Base-by-base conservation (phyloP, 1,140 invertebrate genomes). In the Zaprionus africanus region DNA sequence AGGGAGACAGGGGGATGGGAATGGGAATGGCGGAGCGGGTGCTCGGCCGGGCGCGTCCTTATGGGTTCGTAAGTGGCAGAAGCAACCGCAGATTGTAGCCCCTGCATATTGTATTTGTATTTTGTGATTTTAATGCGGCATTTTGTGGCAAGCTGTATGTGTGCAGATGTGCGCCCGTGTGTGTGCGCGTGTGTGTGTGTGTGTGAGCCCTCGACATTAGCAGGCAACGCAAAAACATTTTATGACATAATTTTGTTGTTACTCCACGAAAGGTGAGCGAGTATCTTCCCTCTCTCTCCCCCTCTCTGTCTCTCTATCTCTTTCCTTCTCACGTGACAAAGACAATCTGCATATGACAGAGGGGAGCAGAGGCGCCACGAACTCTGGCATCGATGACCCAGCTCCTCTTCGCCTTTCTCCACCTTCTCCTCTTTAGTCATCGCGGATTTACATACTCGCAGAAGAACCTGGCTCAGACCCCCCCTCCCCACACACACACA, bases 81-180 rank as follows among this genome's bases (percentile, higher is more conserved):
- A 28, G 34, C 46, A 57, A 57, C 81, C 74, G 76, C 71, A 74
- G 71, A 68, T 46, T 76, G 62, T 76, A 54, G 76, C 73, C 61
- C 54, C 79, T 78, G 82, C 82, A 85, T 85, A 85, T 85, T 85
- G 82, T 85, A 85, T 85, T 85, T 85, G 84, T 85, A 81, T 85
- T 85, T 85, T 85, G 82, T 85, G 82, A 85, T 85, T 85, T 85
- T 85, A 85, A 85, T 85, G 82, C 82, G 82, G 82, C 82, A 84
- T 84, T 84, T 84, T 85, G 82, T 85, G 82, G 82, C 82, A 76
- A 68, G 81, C 63, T 76, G 68, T 38, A 49, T 63, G 36, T 41
- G 31, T 34, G 9, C 31, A 34, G 31, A 34, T 34, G 31, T 34
- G 31, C 31, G 31, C 9, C 9, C 31, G 31, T 9, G 46, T 60